phyloP scores from a whole-genome alignment of 2,797 vertebrate species.

The Syngnathus rostellatus region DNA sequence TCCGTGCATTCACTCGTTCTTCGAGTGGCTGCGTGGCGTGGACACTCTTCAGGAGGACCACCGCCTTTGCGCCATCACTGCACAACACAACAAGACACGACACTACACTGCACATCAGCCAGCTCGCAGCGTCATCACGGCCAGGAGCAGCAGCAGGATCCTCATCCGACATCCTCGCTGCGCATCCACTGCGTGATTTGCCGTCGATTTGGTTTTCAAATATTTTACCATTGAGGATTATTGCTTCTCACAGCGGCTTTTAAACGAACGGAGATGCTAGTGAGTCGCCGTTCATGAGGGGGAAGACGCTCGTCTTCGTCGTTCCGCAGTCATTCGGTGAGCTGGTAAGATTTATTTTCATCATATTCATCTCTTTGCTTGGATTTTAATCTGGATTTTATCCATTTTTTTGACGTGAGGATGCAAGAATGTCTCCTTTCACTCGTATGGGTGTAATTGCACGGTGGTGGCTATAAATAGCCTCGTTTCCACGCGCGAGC shows the following conservation, averaged over 20 bases:
- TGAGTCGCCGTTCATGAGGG: not conserved
- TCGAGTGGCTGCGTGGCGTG: conserved; percentile 26
- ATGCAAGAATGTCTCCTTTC: not conserved
- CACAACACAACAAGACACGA: conserved; percentile 24
- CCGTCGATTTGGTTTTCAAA: not conserved
- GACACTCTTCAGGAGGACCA: conserved; percentile 25
- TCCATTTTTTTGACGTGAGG: not conserved
- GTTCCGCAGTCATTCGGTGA: not conserved
- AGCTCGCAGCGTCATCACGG: conserved; percentile 1
- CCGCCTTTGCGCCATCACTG: conserved; percentile 46
- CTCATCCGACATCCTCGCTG: conserved; percentile 31
- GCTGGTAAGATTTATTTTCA: not conserved
- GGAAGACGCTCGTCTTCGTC: not conserved
- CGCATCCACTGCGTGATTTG: not conserved
- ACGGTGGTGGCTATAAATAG: not conserved
- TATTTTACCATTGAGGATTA: not conserved
- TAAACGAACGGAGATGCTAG: conserved; percentile 2
- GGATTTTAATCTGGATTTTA: not conserved
- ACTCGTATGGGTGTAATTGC: not conserved
- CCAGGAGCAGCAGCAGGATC: not conserved
- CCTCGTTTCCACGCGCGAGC: conserved; percentile 30
- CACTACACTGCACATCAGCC: not conserved
- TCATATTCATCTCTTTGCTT: not conserved
- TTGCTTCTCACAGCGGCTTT: not conserved
- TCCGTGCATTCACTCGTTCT: not conserved